phyloP scores from a whole-genome alignment of 2,888 invertebrate species.

The Monoplex corrugatus region DNA sequence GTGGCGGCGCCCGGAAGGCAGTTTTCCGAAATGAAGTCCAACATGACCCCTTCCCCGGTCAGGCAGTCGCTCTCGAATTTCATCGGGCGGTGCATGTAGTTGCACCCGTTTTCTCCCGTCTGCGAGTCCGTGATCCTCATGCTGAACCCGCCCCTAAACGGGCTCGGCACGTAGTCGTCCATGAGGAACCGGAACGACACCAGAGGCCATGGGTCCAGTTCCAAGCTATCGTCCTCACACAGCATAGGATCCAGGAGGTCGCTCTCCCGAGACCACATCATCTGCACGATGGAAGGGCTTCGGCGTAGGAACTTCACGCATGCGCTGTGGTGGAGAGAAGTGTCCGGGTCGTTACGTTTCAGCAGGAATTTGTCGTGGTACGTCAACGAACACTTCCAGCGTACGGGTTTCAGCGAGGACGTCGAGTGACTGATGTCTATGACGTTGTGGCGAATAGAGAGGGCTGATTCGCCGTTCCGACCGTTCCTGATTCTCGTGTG shows the following conservation, averaged over 20 bases:
- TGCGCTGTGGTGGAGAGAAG: conserved; percentile 43
- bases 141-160: conserved; percentile 74
- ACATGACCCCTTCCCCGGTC: conserved; percentile 72
- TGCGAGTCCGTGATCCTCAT: conserved; percentile 64
- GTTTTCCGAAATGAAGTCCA: conserved; percentile 68
- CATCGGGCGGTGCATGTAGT: conserved; percentile 74
- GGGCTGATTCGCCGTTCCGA: conserved; percentile 50
- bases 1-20: conserved; percentile 62
- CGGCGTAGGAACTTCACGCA: conserved; percentile 57
- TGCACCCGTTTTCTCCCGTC: conserved; percentile 67
- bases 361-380: conserved; percentile 54
- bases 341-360: conserved; percentile 50
- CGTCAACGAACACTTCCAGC: conserved; percentile 57
- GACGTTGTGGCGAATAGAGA: conserved; percentile 53
- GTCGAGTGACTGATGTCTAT: conserved; percentile 52
- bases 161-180: conserved; percentile 67
- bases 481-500: conserved; percentile 55
- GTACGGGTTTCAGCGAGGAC: not conserved
- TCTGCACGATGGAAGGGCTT: conserved; percentile 60
- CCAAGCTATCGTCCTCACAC: conserved; percentile 63
- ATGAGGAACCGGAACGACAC: conserved; percentile 62
- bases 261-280: conserved; percentile 61
- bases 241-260: conserved; percentile 52
- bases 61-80: conserved; percentile 75
- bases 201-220: conserved; percentile 69